Evolutionary conservation across 2,888 invertebrate genomes (phyloP), one percentile per base, ranked within the genome.

Genomic region (Strigamia crassipes): DNA sequence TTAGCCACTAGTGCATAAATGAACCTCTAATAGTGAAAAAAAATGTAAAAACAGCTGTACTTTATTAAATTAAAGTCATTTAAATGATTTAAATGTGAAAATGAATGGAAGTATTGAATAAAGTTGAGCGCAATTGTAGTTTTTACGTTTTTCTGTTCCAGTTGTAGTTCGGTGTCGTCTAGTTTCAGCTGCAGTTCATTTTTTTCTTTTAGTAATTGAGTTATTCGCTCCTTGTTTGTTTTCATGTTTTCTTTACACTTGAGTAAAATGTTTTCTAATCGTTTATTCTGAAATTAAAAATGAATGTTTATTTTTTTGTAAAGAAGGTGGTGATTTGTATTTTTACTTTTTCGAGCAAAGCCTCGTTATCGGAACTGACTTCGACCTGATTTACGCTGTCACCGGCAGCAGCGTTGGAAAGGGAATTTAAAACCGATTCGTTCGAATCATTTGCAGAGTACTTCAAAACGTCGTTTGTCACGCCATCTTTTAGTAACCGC

Each of bases 271-370:
- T 5, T 31, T 31, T 73, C 73, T 1, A 73, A 27, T 12, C 31
- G 12, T 73, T 73, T 73, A 73, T 73, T 73, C 73, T 73, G n/a
- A 31, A 73, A 73, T 73, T 73, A 27, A 73, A 73, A 2, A 73
- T 8, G 27, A 10, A 27, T 15, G n/a, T 73, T 73, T 27, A 2
- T 27, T 73, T 27, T 27, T 27, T 27, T 2, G 27, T 3, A 27
- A 27, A 27, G 27, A 27, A 3, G 1, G 3, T n/a, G 3, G 3
- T 27, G 27, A 2, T 27, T 2, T 27, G 27, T 27, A 2, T 18
- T 27, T 15, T 2, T 31, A 73, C 73, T 73, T 73, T 73, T 31
- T 73, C 73, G n/a, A 73, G 73, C 10, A 73, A 73, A 0, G 73
- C 12, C 1, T 66, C 15, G 23, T 0, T 6, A n/a, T 73, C 73